These are phyloP conservation scores for Trachops cirrhosus DNA, from an alignment of 2,797 vertebrate species.

Conservation along the genomic window DNA sequence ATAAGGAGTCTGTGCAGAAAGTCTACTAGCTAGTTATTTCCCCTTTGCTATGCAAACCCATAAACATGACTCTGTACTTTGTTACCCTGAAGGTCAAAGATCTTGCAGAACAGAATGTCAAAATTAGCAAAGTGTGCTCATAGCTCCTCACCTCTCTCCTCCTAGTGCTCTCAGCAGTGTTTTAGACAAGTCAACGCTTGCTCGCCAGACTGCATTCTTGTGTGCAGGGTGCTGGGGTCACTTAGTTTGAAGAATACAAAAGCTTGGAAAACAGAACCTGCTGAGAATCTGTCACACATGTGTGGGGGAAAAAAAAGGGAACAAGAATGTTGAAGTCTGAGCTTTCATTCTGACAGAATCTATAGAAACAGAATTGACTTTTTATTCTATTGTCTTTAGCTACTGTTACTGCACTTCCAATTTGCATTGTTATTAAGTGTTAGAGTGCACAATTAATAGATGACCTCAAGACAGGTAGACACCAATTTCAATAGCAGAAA, in stretches of 20 bases:
- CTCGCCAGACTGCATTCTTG: constrained; percentile 42
- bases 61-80: neutral
- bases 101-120: neutral
- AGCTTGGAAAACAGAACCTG: neutral
- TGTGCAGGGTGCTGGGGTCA: constrained; percentile 15
- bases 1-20: neutral
- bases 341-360: constrained; percentile 28
- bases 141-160: neutral
- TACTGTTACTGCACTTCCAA: neutral
- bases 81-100: neutral
- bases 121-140: constrained; percentile 20
- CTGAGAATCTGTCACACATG: constrained; percentile 21
- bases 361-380: constrained; percentile 1
- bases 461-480: constrained; percentile 36
- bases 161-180: neutral
- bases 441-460: neutral
- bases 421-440: constrained; percentile 13
- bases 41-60: neutral
- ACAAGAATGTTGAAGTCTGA: neutral
- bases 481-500: neutral
- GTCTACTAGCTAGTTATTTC: neutral
- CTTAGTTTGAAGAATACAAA: constrained; percentile 39
- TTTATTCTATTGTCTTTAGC: constrained; percentile 19
- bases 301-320: constrained; percentile 43
- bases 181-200: constrained; percentile 59